Base-by-base conservation (phyloP, 1,140 invertebrate species). In the Nephila pilipes region DNA sequence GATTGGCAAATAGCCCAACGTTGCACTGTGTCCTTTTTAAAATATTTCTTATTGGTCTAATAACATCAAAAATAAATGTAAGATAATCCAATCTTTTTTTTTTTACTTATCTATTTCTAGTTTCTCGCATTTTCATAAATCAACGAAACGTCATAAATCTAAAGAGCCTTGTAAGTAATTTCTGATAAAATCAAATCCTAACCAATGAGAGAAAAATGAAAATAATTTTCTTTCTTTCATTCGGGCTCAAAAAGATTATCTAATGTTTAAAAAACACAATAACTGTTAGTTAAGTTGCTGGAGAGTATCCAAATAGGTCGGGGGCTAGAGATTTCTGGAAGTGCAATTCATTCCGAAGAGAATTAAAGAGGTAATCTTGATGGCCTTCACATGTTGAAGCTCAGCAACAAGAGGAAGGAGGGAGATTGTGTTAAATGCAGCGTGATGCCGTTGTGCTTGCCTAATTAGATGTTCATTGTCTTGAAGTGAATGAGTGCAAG, bases 221-320 rank as follows among this genome's bases (percentile, higher is more conserved):
- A n/a, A n/a, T n/a, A n/a, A n/a, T 46, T 6, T 25, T 57, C 36
- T 38, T 85, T 85, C 83, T 32, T 57, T 54, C n/a, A 5, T 46
- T 69, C 14, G 12, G 65, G 58, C 18, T 8, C 36, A 81, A n/a
- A 29, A 90, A 60, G 57, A 81, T 60, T 38, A 55, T 90, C 60
- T 54, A 55, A 81, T 81, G 81, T 57, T 75, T 80, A 90, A 81
- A 75, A 90, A 90, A 75, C 81, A 75, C 81, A 90, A 90, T 90
- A 75, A 46, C 89, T 55, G 79, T 54, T 90, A 75, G 63, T 90
- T 90, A 90, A 90, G 88, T 90, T 90, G 81, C 89, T 90, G 89
- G 89, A 90, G 69, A 81, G 54, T 81, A 90, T 90, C 89, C 89
- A 90, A 90, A 90, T 90, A 90, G 89, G 89, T 81, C 81, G 46